Evolutionary conservation across 2,797 vertebrate genomes (phyloP).

Genomic region (Coccyzus lansbergi): DNA sequence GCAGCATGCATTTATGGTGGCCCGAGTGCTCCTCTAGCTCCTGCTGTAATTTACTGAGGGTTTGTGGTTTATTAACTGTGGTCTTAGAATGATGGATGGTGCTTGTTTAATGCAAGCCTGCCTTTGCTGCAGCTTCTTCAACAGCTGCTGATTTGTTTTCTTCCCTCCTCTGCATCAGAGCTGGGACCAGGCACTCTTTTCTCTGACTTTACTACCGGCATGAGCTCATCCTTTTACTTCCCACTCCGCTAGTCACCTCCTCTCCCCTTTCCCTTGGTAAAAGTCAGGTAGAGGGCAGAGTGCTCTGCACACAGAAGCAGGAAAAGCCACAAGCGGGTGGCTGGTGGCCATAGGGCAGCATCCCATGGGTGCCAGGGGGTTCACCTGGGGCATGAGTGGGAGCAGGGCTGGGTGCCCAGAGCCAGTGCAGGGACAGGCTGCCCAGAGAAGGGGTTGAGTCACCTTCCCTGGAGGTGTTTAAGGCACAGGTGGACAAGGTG

Average conservation of each 20-base stretch:
- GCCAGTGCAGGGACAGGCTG: too few relatives aligned
- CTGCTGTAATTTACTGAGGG: neutral
- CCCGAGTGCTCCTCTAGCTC: neutral
- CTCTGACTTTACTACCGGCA: neutral
- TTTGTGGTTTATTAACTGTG: neutral
- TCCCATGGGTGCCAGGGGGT: rapidly evolving
- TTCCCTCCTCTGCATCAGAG: neutral
- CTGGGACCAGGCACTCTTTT: neutral
- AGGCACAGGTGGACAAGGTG: too few relatives aligned
- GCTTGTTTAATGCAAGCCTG: neutral
- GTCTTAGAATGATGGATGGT: conserved; percentile 8
- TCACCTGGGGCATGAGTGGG: neutral
- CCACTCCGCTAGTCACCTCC: neutral
- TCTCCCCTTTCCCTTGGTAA: neutral
- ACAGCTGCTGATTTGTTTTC: conserved; percentile 12
- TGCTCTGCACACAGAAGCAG: neutral
- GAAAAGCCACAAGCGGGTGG: neutral
- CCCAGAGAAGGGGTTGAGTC: too few relatives aligned
- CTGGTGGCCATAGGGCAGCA: neutral
- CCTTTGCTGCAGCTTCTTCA: neutral
- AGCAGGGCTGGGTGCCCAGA: neutral
- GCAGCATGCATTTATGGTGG: neutral
- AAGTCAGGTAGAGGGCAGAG: neutral
- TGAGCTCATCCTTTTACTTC: neutral
- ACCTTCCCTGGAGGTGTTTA: too few relatives aligned